Evolutionary conservation across 1,140 invertebrate genomes (phyloP).

Genomic region (Eciton burchellii): DNA sequence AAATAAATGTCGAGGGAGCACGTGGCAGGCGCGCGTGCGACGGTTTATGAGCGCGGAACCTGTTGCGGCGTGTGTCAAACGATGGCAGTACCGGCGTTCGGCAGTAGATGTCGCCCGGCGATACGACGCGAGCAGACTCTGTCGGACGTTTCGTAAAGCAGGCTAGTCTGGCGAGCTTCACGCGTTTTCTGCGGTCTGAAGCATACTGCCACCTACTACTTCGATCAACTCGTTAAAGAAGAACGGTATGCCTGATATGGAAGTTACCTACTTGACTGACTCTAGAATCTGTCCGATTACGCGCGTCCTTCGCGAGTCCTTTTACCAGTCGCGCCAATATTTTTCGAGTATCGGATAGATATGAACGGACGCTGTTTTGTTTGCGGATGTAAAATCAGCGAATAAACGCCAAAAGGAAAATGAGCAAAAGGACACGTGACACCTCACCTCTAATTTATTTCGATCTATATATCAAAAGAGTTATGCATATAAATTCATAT

Average conservation of each 20-base stretch:
- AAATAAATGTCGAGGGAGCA: slow-evolving; percentile 24
- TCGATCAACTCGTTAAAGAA: slow-evolving; percentile 35
- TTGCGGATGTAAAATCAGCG: slow-evolving; percentile 24
- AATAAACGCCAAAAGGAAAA: background rate
- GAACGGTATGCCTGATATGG: slow-evolving; percentile 79
- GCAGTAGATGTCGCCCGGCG: slow-evolving; percentile 75
- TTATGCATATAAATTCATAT: too few relatives aligned
- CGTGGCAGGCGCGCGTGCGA: slow-evolving; percentile 3
- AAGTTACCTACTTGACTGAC: slow-evolving; percentile 77
- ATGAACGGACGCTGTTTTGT: slow-evolving; percentile 18
- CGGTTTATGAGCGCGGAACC: slow-evolving; percentile 56
- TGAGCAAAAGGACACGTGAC: background rate
- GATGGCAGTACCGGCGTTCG: slow-evolving; percentile 35
- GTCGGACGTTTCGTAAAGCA: slow-evolving; percentile 65
- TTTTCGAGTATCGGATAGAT: background rate
- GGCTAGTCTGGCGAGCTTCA: slow-evolving; percentile 10
- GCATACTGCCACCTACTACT: slow-evolving; percentile 82
- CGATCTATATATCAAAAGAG: background rate
- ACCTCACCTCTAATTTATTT: background rate
- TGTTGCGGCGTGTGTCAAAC: slow-evolving; percentile 66
- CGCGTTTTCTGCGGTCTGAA: slow-evolving; percentile 70
- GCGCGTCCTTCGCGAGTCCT: background rate
- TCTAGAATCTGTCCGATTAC: slow-evolving; percentile 12
- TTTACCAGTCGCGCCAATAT: slow-evolving; percentile 42
- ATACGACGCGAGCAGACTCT: slow-evolving; percentile 61